Evolutionary conservation across 2,888 invertebrate genomes (phyloP).

Genomic region (Amitus sp.): DNA sequence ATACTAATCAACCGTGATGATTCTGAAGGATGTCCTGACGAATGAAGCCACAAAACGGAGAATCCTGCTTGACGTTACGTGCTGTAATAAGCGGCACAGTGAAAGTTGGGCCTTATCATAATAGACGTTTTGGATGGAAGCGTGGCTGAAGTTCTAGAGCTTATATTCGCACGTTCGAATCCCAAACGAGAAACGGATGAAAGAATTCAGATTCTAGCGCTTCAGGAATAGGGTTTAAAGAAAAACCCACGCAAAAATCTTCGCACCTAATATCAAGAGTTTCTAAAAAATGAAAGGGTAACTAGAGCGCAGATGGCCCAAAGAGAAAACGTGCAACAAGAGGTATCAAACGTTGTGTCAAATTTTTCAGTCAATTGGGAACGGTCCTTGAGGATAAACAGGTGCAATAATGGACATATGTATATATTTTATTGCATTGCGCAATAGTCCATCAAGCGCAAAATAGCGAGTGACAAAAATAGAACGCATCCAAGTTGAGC

Average conservation of each 20-base stretch:
- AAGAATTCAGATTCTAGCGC: constrained; percentile 54
- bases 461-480: no score
- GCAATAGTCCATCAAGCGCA: no score
- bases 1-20: constrained; percentile 89
- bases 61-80: constrained; percentile 60
- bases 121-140: constrained; percentile 57
- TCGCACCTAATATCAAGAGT: constrained; percentile 54
- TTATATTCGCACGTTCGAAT: constrained; percentile 54
- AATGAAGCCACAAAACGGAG: constrained; percentile 66
- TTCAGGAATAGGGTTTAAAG: constrained; percentile 59
- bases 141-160: constrained; percentile 53
- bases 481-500: no score
- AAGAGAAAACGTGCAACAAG: constrained; percentile 51
- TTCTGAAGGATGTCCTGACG: constrained; percentile 87
- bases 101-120: no score
- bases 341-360: constrained; percentile 52
- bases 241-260: constrained; percentile 52
- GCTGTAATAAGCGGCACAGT: constrained; percentile 49
- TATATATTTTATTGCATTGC: no score
- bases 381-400: constrained; percentile 56
- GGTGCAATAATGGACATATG: constrained; percentile 42
- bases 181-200: constrained; percentile 46
- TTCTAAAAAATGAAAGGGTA: constrained; percentile 51
- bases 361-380: constrained; percentile 63
- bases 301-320: constrained; percentile 48